phyloP scores from a whole-genome alignment of 2,888 invertebrate genomes.

The Ectemnius cavifrons region DNA sequence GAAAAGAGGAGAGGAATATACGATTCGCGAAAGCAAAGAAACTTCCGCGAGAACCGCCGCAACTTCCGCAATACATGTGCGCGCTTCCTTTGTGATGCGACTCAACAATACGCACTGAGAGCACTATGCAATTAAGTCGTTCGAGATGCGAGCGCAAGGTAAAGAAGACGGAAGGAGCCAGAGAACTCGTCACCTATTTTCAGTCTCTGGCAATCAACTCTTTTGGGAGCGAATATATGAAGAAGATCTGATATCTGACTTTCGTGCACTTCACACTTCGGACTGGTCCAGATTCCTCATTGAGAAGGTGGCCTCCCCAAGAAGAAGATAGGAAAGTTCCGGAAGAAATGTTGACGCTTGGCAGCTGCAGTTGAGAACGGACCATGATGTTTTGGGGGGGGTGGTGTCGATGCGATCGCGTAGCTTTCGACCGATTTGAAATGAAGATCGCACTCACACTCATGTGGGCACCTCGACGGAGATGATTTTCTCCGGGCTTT shows the following conservation, averaged over 20 bases:
- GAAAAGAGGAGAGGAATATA: too few relatives aligned
- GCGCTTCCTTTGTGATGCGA: slow-evolving; percentile 3
- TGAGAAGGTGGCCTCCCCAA: too few relatives aligned
- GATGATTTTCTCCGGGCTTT: slow-evolving; percentile 63
- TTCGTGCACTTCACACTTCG: too few relatives aligned
- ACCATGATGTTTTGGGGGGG: too few relatives aligned
- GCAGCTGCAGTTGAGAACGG: too few relatives aligned
- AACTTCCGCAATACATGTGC: slow-evolving; percentile 15
- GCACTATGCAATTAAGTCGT: not conserved
- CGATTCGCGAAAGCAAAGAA: slow-evolving; percentile 1
- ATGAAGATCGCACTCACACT: slow-evolving; percentile 70
- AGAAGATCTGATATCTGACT: too few relatives aligned
- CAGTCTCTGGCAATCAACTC: not conserved
- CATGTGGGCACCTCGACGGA: slow-evolving; percentile 68
- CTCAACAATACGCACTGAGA: not conserved
- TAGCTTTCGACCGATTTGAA: slow-evolving; percentile 9
- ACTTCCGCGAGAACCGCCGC: slow-evolving; percentile 1
- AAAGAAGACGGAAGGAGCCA: not conserved
- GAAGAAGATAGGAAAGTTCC: too few relatives aligned
- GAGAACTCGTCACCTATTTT: not conserved
- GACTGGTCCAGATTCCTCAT: too few relatives aligned
- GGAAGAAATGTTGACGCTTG: too few relatives aligned
- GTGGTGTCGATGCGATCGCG: too few relatives aligned
- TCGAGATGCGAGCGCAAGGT: not conserved
- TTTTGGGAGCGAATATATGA: too few relatives aligned